A percentile compares a stretch with the other conserved stretches of the same genome.
Evolutionary conservation across 2,113 vertebrate genomes (phyloP).

Genomic region (Ramphastos sulfuratus): DNA sequence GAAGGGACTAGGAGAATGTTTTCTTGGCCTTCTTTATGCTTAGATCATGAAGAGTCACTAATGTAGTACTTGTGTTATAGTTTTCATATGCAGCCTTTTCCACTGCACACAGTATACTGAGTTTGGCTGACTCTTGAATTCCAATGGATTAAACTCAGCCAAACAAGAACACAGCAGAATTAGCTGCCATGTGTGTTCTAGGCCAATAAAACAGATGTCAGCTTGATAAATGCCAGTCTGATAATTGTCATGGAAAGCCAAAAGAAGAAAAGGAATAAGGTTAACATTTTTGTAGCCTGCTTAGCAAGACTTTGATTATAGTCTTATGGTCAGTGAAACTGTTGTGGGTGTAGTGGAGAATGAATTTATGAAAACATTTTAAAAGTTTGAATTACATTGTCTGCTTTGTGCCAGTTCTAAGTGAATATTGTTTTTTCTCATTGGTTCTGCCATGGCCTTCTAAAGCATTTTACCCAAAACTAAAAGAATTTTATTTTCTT

Average conservation of each 20-base stretch:
- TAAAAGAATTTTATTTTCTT: not conserved
- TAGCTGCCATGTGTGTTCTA: not conserved
- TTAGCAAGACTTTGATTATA: not conserved
- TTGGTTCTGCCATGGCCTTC: not conserved
- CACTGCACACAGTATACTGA: not conserved
- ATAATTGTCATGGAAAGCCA: not conserved
- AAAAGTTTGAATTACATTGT: not conserved
- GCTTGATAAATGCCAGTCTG: conserved; percentile 4
- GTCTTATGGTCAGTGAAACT: not conserved
- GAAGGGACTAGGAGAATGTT: not conserved
- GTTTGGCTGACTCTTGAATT: not conserved
- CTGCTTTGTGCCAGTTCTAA: not conserved
- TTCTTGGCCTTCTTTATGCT: not conserved
- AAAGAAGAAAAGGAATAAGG: not conserved
- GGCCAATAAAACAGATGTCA: not conserved
- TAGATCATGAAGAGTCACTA: not conserved
- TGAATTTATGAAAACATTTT: not conserved
- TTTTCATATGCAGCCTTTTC: not conserved
- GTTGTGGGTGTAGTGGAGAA: not conserved
- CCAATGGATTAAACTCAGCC: not conserved
- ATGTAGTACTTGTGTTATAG: not conserved
- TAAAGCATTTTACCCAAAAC: not conserved
- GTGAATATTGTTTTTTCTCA: not conserved
- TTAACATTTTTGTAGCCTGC: not conserved
- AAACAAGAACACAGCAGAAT: not conserved